phyloP scores from a whole-genome alignment of 2,888 invertebrate genomes.

The Drosophila meridionalis region DNA sequence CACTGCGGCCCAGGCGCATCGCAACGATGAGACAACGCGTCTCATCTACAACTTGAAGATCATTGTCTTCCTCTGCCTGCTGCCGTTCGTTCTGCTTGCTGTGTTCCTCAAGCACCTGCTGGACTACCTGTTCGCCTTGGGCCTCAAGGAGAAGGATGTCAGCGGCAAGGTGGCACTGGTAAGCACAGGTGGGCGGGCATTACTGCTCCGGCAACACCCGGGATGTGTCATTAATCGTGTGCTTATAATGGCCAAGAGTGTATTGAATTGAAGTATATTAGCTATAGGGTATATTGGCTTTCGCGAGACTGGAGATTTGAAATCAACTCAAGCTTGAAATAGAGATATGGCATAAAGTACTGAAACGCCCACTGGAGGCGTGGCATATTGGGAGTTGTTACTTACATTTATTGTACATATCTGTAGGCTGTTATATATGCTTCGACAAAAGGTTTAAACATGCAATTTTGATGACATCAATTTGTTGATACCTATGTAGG shows the following conservation, averaged over 20 bases:
- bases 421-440: neutral
- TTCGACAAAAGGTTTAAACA: neutral
- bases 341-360: no score
- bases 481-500: neutral
- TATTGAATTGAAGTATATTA: neutral
- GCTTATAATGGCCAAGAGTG: neutral
- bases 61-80: slow-evolving; percentile 74
- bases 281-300: neutral
- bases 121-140: slow-evolving; percentile 82
- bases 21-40: slow-evolving; percentile 80
- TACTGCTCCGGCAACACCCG: no score
- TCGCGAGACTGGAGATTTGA: neutral
- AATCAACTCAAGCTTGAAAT: neutral
- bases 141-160: slow-evolving; percentile 83
- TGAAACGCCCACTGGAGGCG: neutral
- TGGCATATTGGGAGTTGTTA: neutral
- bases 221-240: neutral
- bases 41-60: slow-evolving; percentile 82
- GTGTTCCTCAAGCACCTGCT: slow-evolving; percentile 82
- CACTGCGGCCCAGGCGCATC: slow-evolving; percentile 46
- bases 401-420: neutral
- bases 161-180: slow-evolving; percentile 84
- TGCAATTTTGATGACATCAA: neutral
- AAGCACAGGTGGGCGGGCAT: slow-evolving; percentile 47
- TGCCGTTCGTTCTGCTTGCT: slow-evolving; percentile 81